These are phyloP conservation scores for Takifugu bimaculatus DNA, from an alignment of 2,113 vertebrate species.

Conservation along the genomic window DNA sequence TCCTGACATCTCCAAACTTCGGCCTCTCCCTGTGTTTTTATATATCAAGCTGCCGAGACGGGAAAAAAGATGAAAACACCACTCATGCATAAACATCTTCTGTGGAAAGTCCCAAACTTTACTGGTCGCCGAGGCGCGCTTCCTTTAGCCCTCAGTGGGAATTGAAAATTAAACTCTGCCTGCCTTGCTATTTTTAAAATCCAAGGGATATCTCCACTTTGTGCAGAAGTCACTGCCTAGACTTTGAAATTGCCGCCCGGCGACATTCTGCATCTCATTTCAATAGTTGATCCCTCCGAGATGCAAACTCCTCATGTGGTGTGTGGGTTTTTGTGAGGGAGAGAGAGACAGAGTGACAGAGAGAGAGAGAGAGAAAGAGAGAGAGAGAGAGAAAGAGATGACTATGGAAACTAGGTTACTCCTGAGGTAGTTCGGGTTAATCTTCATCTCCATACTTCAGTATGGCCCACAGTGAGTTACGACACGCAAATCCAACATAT, in stretches of 20 bases:
- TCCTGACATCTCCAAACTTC: neutral
- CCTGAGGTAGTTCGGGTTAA: neutral
- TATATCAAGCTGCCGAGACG: neutral
- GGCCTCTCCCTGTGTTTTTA: neutral
- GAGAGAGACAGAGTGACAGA: constrained; percentile 38
- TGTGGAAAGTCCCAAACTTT: constrained; percentile 55
- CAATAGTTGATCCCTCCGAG: constrained; percentile 12
- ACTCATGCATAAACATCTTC: constrained; percentile 38
- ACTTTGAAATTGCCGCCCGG: constrained; percentile 62
- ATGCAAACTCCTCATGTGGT: constrained; percentile 15
- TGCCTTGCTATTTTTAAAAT: neutral
- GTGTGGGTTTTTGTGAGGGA: constrained; percentile 29
- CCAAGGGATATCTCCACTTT: neutral
- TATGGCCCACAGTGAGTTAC: constrained; percentile 1
- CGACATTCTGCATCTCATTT: constrained; percentile 1
- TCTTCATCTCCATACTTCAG: neutral
- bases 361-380: constrained; percentile 9
- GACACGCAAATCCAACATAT: constrained; percentile 7
- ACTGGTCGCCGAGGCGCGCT: constrained; percentile 22
- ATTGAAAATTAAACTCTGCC: neutral
- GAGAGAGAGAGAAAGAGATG: neutral
- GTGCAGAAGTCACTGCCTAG: neutral
- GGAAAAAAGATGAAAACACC: neutral
- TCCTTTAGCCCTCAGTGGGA: neutral
- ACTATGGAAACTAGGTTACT: too few relatives aligned